Percentiles rank a stretch among this genome's conserved stretches.
These are phyloP conservation scores for Nebria brevicollis DNA, from an alignment of 2,888 invertebrate genomes.

Conservation along the genomic window DNA sequence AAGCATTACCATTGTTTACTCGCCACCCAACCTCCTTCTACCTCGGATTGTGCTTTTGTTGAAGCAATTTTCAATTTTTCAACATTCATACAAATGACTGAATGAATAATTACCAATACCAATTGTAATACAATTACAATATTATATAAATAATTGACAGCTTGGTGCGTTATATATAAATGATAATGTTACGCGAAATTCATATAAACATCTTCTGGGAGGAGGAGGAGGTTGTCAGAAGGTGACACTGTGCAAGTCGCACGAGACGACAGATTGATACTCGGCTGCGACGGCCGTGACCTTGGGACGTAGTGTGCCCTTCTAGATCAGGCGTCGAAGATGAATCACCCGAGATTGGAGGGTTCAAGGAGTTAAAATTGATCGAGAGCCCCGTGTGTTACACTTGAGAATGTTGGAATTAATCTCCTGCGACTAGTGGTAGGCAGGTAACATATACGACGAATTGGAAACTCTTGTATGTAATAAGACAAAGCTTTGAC, in stretches of 20 bases:
- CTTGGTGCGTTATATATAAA: no score
- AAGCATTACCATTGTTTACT: conserved; percentile 32
- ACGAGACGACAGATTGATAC: background rate
- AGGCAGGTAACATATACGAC: background rate
- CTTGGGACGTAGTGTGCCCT: conserved; percentile 20
- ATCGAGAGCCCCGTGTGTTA: conserved; percentile 16
- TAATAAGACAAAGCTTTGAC: background rate
- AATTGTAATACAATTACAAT: no score
- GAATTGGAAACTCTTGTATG: background rate
- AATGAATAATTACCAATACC: background rate
- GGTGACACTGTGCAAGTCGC: background rate
- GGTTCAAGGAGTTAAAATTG: conserved; percentile 28
- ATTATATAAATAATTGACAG: no score
- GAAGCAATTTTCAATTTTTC: conserved; percentile 21
- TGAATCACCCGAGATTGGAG: conserved; percentile 19
- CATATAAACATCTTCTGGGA: background rate
- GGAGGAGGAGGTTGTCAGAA: background rate
- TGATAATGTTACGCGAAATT: no score
- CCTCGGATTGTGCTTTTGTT: conserved; percentile 21
- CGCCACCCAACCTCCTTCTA: background rate
- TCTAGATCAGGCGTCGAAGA: conserved; percentile 24
- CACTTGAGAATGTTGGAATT: conserved; percentile 30
- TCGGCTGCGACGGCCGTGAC: background rate
- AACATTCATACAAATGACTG: conserved; percentile 19
- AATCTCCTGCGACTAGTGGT: conserved; percentile 14